A percentile compares a stretch with the other conserved stretches of the same genome.
phyloP scores from a whole-genome alignment of 2,888 invertebrate genomes.

The Harpagoxenus sublaevis region DNA sequence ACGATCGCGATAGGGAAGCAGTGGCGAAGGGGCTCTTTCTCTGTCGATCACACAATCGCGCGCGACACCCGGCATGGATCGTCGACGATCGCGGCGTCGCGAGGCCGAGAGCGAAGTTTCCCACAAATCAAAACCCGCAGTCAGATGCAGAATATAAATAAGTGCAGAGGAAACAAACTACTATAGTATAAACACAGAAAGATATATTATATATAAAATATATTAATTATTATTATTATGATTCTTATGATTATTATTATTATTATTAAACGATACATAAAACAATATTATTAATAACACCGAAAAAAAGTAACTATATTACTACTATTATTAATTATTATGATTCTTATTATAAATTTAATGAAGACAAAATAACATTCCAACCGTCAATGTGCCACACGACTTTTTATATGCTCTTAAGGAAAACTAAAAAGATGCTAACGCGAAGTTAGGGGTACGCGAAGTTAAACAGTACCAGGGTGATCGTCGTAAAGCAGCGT shows the following conservation, averaged over 20 bases:
- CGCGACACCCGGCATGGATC: conserved; percentile 14
- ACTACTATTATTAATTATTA: conserved; percentile 81
- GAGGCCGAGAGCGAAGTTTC: conserved; percentile 77
- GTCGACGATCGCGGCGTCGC: conserved; percentile 61
- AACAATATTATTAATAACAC: conserved; percentile 79
- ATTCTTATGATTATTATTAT: conserved; percentile 73
- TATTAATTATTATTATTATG: conserved; percentile 70
- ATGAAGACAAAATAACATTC: conserved; percentile 87
- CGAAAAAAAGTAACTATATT: conserved; percentile 84
- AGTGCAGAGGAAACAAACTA: conserved; percentile 85
- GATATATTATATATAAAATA: conserved; percentile 76
- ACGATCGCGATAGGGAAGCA: neutral
- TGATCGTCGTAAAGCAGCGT: conserved; percentile 69
- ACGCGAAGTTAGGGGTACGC: conserved; percentile 65
- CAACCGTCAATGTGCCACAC: conserved; percentile 90
- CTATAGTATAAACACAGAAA: conserved; percentile 78
- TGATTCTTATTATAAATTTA: conserved; percentile 82
- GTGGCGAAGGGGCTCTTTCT: neutral
- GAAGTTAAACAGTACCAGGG: conserved; percentile 64
- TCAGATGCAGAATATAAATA: conserved; percentile 83
- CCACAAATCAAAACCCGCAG: conserved; percentile 86
- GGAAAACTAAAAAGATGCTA: conserved; percentile 61
- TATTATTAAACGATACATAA: conserved; percentile 77
- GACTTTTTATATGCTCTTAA: conserved; percentile 86
- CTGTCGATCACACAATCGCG: conserved; percentile 10